phyloP scores from a whole-genome alignment of 2,113 vertebrate species.

The Oreochromis spilurus region DNA sequence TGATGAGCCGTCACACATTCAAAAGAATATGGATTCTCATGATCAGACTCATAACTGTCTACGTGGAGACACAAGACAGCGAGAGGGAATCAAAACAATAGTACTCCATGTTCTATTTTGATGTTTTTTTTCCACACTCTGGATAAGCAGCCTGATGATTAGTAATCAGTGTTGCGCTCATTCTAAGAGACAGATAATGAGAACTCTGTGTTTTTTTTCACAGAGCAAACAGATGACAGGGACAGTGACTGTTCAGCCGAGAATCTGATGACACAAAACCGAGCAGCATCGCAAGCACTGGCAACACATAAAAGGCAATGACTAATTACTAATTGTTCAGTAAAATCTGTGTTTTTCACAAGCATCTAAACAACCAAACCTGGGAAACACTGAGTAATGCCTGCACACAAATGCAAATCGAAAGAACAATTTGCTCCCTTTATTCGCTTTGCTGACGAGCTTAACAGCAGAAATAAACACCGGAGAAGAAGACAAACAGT shows the following conservation, averaged over 20 bases:
- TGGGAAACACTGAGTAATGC: not conserved
- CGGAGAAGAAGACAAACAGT: not conserved
- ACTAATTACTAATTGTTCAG: constrained; percentile 44
- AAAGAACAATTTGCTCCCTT: not conserved
- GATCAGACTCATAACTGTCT: constrained; percentile 11
- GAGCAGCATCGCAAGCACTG: constrained; percentile 2
- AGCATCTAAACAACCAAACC: not conserved
- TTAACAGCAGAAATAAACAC: not conserved
- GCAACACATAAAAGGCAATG: constrained; percentile 22
- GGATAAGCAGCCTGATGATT: constrained; percentile 46
- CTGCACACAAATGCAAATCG: not conserved
- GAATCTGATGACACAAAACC: constrained; percentile 41
- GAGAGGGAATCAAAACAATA: constrained; percentile 28
- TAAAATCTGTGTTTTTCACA: constrained; percentile 28
- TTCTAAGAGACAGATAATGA: constrained; percentile 41
- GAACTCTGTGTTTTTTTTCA: constrained; percentile 20
- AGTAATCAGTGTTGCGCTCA: constrained; percentile 54
- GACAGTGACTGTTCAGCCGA: constrained; percentile 30
- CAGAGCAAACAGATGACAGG: constrained; percentile 46
- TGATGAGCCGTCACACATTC: not conserved
- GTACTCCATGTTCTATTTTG: not conserved
- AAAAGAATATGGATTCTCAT: not conserved
- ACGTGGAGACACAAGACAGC: constrained; percentile 5
- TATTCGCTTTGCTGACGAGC: not conserved
- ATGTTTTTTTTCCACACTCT: not conserved